A percentile compares a stretch with the other conserved stretches of the same genome.
Evolutionary conservation across 2,113 vertebrate species (phyloP).

Genomic region (Onychorhynchus coronatus): DNA sequence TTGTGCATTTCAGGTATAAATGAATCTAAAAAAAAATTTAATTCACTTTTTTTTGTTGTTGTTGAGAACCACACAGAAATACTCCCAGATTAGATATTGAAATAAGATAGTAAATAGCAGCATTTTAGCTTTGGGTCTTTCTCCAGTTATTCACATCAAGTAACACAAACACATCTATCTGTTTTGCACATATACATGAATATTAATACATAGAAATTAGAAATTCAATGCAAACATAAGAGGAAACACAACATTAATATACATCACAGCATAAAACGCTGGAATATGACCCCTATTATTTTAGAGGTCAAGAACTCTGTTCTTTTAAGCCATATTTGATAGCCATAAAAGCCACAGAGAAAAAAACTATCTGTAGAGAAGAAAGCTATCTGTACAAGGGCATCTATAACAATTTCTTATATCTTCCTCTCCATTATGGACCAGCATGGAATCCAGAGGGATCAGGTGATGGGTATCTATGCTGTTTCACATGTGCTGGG

Average conservation of each 20-base stretch:
- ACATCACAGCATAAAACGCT: conserved; percentile 4
- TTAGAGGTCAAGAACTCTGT: background rate
- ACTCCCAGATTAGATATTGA: background rate
- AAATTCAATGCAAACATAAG: conserved; percentile 32
- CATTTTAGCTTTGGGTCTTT: background rate
- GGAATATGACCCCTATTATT: conserved; percentile 12
- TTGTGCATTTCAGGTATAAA: background rate
- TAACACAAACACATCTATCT: background rate
- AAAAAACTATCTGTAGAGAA: background rate
- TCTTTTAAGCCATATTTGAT: background rate
- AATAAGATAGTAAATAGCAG: background rate
- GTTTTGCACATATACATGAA: conserved; percentile 9
- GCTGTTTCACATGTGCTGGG: background rate
- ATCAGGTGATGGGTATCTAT: background rate
- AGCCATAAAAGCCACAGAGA: background rate
- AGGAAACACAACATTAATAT: conserved; percentile 24
- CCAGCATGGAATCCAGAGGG: background rate
- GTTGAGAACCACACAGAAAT: background rate
- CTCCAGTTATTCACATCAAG: background rate
- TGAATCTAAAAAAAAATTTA: background rate
- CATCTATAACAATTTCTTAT: background rate
- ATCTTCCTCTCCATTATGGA: background rate
- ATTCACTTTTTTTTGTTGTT: background rate
- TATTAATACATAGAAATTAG: conserved; percentile 32
- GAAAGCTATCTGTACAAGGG: background rate